Evolutionary conservation across 2,113 vertebrate species (phyloP), one percentile per base, ranked within the genome.

Genomic region (Plecturocebus donacophilus): DNA sequence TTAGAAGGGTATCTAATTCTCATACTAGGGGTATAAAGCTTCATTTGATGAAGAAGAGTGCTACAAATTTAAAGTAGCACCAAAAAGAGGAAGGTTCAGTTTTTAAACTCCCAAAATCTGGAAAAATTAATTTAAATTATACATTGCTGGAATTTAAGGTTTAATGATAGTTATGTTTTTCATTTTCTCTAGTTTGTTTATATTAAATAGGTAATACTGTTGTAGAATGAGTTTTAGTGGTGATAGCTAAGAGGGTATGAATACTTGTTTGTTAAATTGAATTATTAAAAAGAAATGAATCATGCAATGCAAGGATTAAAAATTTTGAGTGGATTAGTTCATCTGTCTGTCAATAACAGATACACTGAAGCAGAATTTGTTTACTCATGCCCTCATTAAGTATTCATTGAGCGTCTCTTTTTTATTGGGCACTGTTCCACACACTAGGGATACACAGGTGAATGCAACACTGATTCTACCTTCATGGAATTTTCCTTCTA

Each of bases 121-220:
- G 23, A 17, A 75, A 94, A 91, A 76, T 40, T 40, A 73, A 96
- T 27, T 86, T 93, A n/a, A 92, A 49, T 86, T 87, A 83, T 45
- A 25, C 14, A 70, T 32, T 47, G 38, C 68, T 70, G 6, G 16
- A 91, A 77, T 77, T 91, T 61, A 68, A 77, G 58, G 25, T 35
- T 49, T 52, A 76, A 42, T 83, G 42, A 70, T 87, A n/a, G 14
- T 58, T 66, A 38, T 79, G 35, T 94, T 94, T 86, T 81, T 12
- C 86, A 38, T 86, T 94, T 94, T 42, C 64, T 94, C 10, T 40
- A 87, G 19, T 8, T 77, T 40, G 58, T 42, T 14, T 42, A 10
- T 64, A 47, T 83, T 91, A 70, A 94, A 61, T 38, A 56, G 16
- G 35, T 47, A 27, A 25, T 61, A 40, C 27, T 86, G 3, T 52